A percentile compares a stretch with the other conserved stretches of the same genome.
These are phyloP conservation scores for Apocrypta bakeri DNA, from an alignment of 1,140 invertebrate genomes.

Conservation along the genomic window DNA sequence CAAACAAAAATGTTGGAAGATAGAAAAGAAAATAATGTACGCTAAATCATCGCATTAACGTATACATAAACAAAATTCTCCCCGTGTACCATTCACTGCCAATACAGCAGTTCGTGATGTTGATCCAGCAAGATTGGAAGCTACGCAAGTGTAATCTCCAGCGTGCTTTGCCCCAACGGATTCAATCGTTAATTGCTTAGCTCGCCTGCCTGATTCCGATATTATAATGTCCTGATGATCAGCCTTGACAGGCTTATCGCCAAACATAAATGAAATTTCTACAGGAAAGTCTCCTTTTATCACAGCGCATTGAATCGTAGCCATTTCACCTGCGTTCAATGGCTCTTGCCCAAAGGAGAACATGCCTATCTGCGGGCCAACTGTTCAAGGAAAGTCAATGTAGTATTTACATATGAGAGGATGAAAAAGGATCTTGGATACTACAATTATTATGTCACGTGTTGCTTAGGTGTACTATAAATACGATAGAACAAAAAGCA, in stretches of 20 bases:
- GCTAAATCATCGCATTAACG: neutral
- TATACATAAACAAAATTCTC: neutral
- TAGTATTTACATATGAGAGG: neutral
- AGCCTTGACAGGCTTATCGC: slow-evolving; percentile 73
- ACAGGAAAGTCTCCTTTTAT: slow-evolving; percentile 84
- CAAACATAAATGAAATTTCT: slow-evolving; percentile 81
- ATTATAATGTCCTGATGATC: slow-evolving; percentile 74
- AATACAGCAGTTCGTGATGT: slow-evolving; percentile 77
- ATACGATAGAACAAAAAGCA: neutral
- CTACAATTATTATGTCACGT: neutral
- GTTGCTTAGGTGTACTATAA: slow-evolving; percentile 4
- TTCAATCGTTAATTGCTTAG: slow-evolving; percentile 80
- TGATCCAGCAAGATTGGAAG: slow-evolving; percentile 79
- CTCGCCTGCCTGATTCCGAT: slow-evolving; percentile 78
- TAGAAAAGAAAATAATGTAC: neutral
- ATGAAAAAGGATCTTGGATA: slow-evolving; percentile 21
- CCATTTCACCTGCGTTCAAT: slow-evolving; percentile 80
- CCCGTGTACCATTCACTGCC: slow-evolving; percentile 77
- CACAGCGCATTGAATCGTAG: slow-evolving; percentile 80
- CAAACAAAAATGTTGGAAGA: neutral
- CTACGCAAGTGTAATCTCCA: slow-evolving; percentile 82
- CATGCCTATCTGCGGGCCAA: slow-evolving; percentile 81
- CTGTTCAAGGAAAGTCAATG: slow-evolving; percentile 62
- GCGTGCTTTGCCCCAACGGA: slow-evolving; percentile 78
- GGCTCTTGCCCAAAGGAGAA: slow-evolving; percentile 83